Conservation (phyloP, 2,888 invertebrate species). For the Lottia scabra region DNA sequence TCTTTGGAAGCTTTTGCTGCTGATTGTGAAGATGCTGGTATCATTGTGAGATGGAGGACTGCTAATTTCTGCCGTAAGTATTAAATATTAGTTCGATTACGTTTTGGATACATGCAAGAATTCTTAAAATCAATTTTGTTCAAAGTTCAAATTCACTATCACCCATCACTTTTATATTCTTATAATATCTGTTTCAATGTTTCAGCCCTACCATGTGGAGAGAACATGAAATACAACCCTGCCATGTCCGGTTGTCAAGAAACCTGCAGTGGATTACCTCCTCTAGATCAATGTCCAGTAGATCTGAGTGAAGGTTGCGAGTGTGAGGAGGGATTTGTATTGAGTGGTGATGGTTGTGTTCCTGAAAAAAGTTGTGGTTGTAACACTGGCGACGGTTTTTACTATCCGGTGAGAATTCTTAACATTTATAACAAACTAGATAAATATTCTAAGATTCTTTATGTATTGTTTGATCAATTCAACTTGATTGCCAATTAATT, state of each 20-base stretch:
- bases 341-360: slow-evolving; percentile 38
- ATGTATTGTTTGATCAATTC: no score
- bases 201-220: slow-evolving; percentile 29
- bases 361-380: slow-evolving; percentile 47
- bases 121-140: no score
- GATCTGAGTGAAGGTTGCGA: slow-evolving; percentile 51
- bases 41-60: slow-evolving; percentile 29
- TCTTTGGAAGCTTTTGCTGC: slow-evolving; percentile 34
- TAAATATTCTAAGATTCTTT: no score
- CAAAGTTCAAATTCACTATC: no score
- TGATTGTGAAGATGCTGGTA: slow-evolving; percentile 31
- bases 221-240: slow-evolving; percentile 28
- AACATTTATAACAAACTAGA: no score
- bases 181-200: not conserved
- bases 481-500: no score
- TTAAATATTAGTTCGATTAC: not conserved
- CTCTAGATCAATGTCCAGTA: slow-evolving; percentile 17
- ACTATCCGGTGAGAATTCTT: slow-evolving; percentile 32
- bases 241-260: slow-evolving; percentile 28
- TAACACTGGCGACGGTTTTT: slow-evolving; percentile 34
- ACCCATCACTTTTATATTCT: no score
- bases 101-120: no score
- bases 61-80: slow-evolving; percentile 30
- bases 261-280: slow-evolving; percentile 24
- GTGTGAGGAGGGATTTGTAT: slow-evolving; percentile 56